Conservation (phyloP, 2,797 vertebrate species). For the Saxicola maurus region DNA sequence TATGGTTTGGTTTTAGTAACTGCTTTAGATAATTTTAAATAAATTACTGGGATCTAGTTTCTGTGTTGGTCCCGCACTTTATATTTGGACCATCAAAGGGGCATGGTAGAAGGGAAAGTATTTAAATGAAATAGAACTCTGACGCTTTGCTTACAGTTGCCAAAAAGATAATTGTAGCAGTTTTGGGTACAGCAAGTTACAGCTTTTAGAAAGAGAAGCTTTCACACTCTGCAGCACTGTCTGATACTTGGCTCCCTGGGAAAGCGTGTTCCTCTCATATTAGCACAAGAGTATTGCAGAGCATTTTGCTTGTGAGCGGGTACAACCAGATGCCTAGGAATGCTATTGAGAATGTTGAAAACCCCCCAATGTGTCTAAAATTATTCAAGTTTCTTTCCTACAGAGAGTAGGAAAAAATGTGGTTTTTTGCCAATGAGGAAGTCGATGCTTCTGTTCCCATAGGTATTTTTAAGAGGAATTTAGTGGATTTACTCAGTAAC, state of each 20-base stretch:
- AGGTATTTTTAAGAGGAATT: neutral
- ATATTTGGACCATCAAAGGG: neutral
- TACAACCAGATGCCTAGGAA: neutral
- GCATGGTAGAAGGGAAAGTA: neutral
- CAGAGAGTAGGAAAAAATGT: neutral
- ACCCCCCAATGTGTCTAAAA: neutral
- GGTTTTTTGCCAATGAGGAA: neutral
- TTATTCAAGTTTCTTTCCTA: constrained; percentile 7
- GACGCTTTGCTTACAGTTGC: neutral
- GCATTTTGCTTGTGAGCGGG: neutral
- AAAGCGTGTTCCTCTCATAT: neutral
- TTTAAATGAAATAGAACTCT: neutral
- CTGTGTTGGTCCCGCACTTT: neutral
- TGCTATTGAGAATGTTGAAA: neutral
- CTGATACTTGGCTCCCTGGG: neutral
- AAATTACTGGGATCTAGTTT: neutral
- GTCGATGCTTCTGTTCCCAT: neutral
- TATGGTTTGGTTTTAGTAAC: neutral
- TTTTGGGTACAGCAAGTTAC: constrained; percentile 29
- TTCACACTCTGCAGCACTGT: neutral
- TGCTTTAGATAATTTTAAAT: neutral
- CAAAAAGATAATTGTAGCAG: constrained; percentile 1
- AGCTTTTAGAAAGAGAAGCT: constrained; percentile 23
- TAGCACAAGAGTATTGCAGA: neutral
- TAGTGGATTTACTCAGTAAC: neutral